Conservation (phyloP, 2,797 vertebrate genomes). For the Crax fasciolata region DNA sequence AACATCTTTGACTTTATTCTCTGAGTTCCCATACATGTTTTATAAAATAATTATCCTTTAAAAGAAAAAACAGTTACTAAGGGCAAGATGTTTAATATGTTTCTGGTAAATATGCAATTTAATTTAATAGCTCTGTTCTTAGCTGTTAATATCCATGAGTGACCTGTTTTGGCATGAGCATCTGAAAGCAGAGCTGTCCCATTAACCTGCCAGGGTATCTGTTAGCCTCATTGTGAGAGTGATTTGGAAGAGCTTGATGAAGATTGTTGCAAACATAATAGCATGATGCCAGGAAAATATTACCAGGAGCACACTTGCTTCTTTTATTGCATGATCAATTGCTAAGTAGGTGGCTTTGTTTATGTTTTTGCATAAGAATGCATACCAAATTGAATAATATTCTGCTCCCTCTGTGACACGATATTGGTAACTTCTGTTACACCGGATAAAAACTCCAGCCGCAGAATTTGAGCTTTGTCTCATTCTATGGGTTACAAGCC, state of each 20-base stretch:
- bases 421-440: not conserved
- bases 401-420: not conserved
- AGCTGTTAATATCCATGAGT: slow-evolving; percentile 17
- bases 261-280: not conserved
- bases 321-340: not conserved
- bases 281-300: not conserved
- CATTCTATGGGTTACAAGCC: not conserved
- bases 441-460: not conserved
- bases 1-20: not conserved
- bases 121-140: slow-evolving; percentile 8
- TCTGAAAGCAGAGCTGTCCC: slow-evolving; percentile 33
- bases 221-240: not conserved
- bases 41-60: slow-evolving; percentile 37
- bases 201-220: slow-evolving; percentile 29
- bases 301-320: not conserved
- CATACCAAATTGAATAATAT: not conserved
- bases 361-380: slow-evolving; percentile 1
- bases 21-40: not conserved
- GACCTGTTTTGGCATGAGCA: slow-evolving; percentile 15
- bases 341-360: not conserved
- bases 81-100: not conserved
- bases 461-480: not conserved
- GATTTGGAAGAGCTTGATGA: not conserved
- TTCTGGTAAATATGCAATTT: slow-evolving; percentile 46
- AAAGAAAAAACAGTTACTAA: slow-evolving; percentile 9